These are phyloP conservation scores for Tinamus guttatus DNA, from an alignment of 2,113 vertebrate species.

Conservation along the genomic window DNA sequence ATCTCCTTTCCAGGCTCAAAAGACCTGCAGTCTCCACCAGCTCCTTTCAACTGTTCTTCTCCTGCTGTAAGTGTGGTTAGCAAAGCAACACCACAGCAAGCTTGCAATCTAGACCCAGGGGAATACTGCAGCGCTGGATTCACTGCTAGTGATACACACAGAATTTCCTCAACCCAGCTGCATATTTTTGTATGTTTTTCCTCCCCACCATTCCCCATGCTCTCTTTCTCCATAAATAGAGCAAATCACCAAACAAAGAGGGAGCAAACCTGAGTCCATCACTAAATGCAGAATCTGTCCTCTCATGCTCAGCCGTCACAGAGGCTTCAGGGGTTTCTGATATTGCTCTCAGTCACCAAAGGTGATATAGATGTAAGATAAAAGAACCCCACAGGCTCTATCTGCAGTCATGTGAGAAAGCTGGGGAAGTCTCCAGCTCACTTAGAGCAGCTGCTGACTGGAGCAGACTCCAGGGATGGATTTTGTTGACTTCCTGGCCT, in stretches of 20 bases:
- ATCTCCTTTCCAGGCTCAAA: background rate
- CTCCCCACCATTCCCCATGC: background rate
- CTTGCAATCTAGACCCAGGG: rapidly evolving
- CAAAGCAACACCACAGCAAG: background rate
- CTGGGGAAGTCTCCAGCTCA: conserved; percentile 59
- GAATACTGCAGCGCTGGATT: background rate
- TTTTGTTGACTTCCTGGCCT: conserved; percentile 64
- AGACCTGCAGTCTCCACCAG: background rate
- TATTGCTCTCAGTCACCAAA: conserved; percentile 50
- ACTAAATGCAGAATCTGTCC: background rate
- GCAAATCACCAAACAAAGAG: background rate
- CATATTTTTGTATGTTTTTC: background rate
- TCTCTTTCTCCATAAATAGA: background rate
- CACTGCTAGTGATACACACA: background rate
- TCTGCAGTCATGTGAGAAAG: background rate
- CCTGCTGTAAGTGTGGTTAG: background rate
- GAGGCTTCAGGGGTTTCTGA: conserved; percentile 58
- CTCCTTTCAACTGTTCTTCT: background rate
- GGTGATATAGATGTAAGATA: conserved; percentile 20
- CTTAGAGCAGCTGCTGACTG: conserved; percentile 61
- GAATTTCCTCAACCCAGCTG: background rate
- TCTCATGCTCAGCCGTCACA: background rate
- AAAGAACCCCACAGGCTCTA: conserved; percentile 10
- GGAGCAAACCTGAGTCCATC: background rate
- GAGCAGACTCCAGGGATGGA: conserved; percentile 67